Percentiles rank a stretch among this genome's conserved stretches.
Evolutionary conservation across 2,113 vertebrate genomes (phyloP).

Genomic region (Lota lota): DNA sequence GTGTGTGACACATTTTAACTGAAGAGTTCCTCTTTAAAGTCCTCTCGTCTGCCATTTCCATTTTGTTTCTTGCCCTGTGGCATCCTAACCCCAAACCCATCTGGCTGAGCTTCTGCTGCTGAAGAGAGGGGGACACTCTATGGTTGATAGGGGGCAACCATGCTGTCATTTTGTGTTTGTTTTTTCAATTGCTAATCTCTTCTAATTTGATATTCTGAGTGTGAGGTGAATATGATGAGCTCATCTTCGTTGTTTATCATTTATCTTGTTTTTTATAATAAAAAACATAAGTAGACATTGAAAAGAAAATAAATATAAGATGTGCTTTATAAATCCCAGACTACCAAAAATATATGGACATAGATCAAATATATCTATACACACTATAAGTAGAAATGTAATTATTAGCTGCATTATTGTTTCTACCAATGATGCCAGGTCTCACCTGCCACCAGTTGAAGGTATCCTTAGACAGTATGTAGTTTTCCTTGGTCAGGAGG

Average conservation of each 20-base stretch:
- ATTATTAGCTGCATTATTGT: no score
- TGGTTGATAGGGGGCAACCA: conserved; percentile 53
- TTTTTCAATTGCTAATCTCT: background rate
- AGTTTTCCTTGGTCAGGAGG: conserved; percentile 82
- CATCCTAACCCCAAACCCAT: conserved; percentile 21
- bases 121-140: background rate
- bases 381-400: no score
- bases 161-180: conserved; percentile 28
- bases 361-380: no score
- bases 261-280: no score
- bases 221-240: background rate
- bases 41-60: background rate
- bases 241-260: no score
- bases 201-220: conserved; percentile 18
- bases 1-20: conserved; percentile 20
- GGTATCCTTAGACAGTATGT: conserved; percentile 77
- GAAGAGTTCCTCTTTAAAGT: conserved; percentile 9
- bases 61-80: conserved; percentile 16
- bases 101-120: conserved; percentile 15
- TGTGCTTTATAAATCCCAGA: no score
- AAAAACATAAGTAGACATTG: no score
- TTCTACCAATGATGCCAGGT: background rate
- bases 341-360: no score
- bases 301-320: no score
- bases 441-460: conserved; percentile 93